Conservation (phyloP, 2,888 invertebrate species). For the Drosophila putrida region DNA sequence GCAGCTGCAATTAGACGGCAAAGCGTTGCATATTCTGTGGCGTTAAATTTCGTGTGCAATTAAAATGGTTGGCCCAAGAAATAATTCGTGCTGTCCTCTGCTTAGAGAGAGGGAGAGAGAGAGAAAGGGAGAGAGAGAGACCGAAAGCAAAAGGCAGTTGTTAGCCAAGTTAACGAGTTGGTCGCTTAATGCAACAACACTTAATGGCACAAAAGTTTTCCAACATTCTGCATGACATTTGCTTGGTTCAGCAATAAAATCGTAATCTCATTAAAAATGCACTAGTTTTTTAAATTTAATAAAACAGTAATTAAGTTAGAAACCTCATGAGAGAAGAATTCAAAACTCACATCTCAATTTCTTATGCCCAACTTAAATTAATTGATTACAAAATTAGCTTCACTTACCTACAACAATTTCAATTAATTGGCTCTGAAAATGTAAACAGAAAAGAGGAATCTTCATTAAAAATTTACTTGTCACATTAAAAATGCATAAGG, state of each 20-base stretch:
- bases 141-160: background rate
- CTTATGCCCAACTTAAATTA: conserved; percentile 12
- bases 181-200: conserved; percentile 7
- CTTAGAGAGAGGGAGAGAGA: background rate
- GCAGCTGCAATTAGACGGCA: conserved; percentile 68
- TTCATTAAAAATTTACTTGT: conserved; percentile 35
- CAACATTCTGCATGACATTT: conserved; percentile 3
- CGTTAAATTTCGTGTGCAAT: conserved; percentile 62
- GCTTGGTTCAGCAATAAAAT: background rate
- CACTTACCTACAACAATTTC: conserved; percentile 55
- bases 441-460: conserved; percentile 16
- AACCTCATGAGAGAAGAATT: background rate
- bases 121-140: background rate
- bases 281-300: background rate
- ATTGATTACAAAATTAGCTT: conserved; percentile 9
- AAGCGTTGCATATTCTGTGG: conserved; percentile 64
- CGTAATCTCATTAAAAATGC: background rate
- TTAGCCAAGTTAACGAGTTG: conserved; percentile 37
- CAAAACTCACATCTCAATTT: background rate
- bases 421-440: conserved; percentile 52
- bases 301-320: background rate
- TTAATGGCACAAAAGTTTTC: conserved; percentile 29
- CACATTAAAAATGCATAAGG: conserved; percentile 34
- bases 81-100: conserved; percentile 4
- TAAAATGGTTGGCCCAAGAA: conserved; percentile 59